phyloP scores from a whole-genome alignment of 2,797 vertebrate genomes.

The Leuciscus waleckii region DNA sequence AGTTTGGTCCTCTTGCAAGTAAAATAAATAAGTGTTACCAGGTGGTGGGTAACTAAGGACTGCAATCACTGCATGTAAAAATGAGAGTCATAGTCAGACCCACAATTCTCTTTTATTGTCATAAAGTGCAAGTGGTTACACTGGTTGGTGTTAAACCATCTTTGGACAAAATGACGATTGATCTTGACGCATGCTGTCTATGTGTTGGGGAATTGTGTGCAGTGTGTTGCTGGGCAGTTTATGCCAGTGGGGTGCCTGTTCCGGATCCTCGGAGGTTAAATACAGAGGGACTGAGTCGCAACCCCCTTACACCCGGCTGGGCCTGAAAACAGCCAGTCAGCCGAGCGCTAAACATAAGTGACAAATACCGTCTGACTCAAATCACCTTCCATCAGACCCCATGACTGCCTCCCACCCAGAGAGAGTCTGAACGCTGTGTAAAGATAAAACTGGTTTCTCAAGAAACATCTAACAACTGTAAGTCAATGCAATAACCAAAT shows the following conservation, averaged over 20 bases:
- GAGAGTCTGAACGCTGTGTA: background rate
- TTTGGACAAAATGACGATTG: background rate
- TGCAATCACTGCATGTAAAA: background rate
- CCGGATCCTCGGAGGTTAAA: slow-evolving; percentile 61
- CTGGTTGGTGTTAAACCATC: slow-evolving; percentile 1
- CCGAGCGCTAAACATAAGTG: slow-evolving; percentile 78
- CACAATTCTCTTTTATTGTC: background rate
- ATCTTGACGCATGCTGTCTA: slow-evolving; percentile 5
- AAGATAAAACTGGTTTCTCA: slow-evolving; percentile 2
- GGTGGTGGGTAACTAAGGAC: background rate
- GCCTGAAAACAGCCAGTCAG: slow-evolving; percentile 71
- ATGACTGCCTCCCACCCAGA: slow-evolving; percentile 27
- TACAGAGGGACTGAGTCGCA: slow-evolving; percentile 57
- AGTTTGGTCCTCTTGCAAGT: background rate
- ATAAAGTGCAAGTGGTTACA: background rate
- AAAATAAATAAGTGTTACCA: background rate
- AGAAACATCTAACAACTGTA: background rate
- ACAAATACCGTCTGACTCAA: slow-evolving; percentile 79
- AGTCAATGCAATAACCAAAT: background rate
- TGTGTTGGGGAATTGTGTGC: slow-evolving; percentile 7
- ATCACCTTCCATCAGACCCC: slow-evolving; percentile 76
- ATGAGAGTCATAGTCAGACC: background rate
- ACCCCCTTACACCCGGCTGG: slow-evolving; percentile 75
- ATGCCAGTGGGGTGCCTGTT: slow-evolving; percentile 43
- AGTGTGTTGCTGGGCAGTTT: slow-evolving; percentile 33